Base-by-base conservation (phyloP, 2,113 vertebrate genomes). In the Brachyhypopomus gauderio region DNA sequence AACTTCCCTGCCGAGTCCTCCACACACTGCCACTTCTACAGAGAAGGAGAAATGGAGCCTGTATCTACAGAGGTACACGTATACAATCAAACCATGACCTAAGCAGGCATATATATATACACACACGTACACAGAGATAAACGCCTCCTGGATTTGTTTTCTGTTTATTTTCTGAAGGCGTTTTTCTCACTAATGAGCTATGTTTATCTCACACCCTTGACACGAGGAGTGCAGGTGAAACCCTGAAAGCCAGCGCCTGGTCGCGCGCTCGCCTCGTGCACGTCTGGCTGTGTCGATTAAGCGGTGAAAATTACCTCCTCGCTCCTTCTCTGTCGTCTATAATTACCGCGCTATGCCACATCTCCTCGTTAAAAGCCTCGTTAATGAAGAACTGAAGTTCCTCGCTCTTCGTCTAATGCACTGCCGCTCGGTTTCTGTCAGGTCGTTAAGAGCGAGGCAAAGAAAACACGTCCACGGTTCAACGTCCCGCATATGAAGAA, bases 21-120 rank as follows among this genome's bases (percentile, higher is more conserved):
- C 77, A 97, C 94, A 72, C 97, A 99, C 90, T 98, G 97, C 97
- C 97, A 99, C 87, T 98, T 97, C 97, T 98, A 84, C 8, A 77
- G 16, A 79, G 7, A 58, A 38, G 66, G 19, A 73, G 14, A 83
- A 30, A 76, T 14, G 2, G 30, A 62, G 45, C 75, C 72, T 62
- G 41, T 58, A 30, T 30, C 23, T 73, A 73, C 45, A 80, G 70
- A 48, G 58, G 34, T 36, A 55, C 27, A 76, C 56, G 76, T 63
- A 66, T 87, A 52, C 58, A 78, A 77, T 17, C 20, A 36, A 55
- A 23, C 64, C 62, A 27, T 64, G 52, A 77, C 5, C 41, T 58
- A 64, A 38, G 80, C 52, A 78, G 38, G 63, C 38, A 72, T 6
- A 16, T 64, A 71, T 19, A 22, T 3, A 58, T 20, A 34, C 38